These are phyloP conservation scores for Colletes latitarsis DNA, from an alignment of 1,140 invertebrate species.

Conservation along the genomic window DNA sequence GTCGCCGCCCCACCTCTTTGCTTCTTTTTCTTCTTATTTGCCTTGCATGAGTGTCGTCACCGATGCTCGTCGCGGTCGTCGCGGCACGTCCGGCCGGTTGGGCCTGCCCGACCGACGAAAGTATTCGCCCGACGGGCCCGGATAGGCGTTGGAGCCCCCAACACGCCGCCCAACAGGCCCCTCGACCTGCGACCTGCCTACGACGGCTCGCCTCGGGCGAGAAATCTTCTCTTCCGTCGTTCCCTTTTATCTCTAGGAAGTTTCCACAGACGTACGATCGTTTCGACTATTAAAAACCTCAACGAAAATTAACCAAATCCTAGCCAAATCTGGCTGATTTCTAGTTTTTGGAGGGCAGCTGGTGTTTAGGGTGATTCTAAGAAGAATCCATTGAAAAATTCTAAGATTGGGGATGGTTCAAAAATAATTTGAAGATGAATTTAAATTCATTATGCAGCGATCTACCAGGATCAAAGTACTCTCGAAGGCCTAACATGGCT, in stretches of 20 bases:
- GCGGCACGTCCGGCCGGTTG: background rate
- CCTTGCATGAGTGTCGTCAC: slow-evolving; percentile 64
- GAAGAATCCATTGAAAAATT: too few relatives aligned
- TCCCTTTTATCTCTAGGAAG: slow-evolving; percentile 25
- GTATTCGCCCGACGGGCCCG: slow-evolving; percentile 26
- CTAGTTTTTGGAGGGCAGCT: too few relatives aligned
- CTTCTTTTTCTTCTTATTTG: slow-evolving; percentile 74
- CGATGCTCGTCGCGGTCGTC: slow-evolving; percentile 11
- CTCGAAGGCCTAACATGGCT: too few relatives aligned
- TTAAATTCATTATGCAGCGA: too few relatives aligned
- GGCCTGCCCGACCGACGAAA: slow-evolving; percentile 21
- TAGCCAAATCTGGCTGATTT: too few relatives aligned
- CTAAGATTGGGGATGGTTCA: too few relatives aligned
- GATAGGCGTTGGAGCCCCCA: slow-evolving; percentile 35
- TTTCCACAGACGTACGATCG: background rate
- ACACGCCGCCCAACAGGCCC: slow-evolving; percentile 31
- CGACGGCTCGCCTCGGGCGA: slow-evolving; percentile 6
- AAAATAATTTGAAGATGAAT: too few relatives aligned
- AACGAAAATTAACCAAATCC: too few relatives aligned
- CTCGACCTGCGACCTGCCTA: slow-evolving; percentile 65
- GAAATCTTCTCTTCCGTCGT: slow-evolving; percentile 29
- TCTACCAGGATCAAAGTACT: too few relatives aligned
- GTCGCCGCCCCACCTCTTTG: slow-evolving; percentile 64
- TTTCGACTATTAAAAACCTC: too few relatives aligned
- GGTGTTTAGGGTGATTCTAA: too few relatives aligned